These are phyloP conservation scores for Zaprionus ornatus DNA, from an alignment of 1,140 invertebrate species.

Conservation along the genomic window DNA sequence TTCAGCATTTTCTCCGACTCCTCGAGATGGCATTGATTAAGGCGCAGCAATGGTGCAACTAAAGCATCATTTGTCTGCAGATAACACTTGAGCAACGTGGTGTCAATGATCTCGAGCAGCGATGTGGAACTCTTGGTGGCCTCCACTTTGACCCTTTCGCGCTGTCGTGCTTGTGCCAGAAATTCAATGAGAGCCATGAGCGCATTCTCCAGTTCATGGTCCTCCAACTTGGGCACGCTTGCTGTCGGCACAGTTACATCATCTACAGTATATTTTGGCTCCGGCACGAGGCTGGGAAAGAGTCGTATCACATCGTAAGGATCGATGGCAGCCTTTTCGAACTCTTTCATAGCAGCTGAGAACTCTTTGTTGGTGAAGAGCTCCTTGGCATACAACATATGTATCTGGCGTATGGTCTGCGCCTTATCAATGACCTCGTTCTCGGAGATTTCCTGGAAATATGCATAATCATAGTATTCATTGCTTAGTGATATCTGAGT, in stretches of 20 bases:
- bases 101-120: slow-evolving; percentile 97
- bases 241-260: slow-evolving; percentile 84
- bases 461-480: background rate
- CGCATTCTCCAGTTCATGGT: slow-evolving; percentile 93
- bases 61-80: slow-evolving; percentile 97
- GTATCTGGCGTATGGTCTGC: slow-evolving; percentile 93
- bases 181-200: slow-evolving; percentile 95
- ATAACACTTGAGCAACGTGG: slow-evolving; percentile 98
- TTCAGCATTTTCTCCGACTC: slow-evolving; percentile 96
- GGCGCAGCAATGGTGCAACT: slow-evolving; percentile 93
- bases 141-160: slow-evolving; percentile 81
- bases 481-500: background rate
- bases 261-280: slow-evolving; percentile 84
- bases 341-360: slow-evolving; percentile 95
- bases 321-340: slow-evolving; percentile 94
- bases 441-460: slow-evolving; percentile 90
- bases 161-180: slow-evolving; percentile 90
- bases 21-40: slow-evolving; percentile 97
- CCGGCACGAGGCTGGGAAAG: slow-evolving; percentile 94
- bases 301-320: slow-evolving; percentile 97
- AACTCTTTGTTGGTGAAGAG: slow-evolving; percentile 95
- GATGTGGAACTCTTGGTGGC: slow-evolving; percentile 84
- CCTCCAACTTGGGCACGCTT: slow-evolving; percentile 87
- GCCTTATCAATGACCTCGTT: slow-evolving; percentile 92
- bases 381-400: slow-evolving; percentile 95